Evolutionary conservation across 35 echinoderm and acorn worm genomes (phyloP).

Genomic region (Chiridota heheva): DNA sequence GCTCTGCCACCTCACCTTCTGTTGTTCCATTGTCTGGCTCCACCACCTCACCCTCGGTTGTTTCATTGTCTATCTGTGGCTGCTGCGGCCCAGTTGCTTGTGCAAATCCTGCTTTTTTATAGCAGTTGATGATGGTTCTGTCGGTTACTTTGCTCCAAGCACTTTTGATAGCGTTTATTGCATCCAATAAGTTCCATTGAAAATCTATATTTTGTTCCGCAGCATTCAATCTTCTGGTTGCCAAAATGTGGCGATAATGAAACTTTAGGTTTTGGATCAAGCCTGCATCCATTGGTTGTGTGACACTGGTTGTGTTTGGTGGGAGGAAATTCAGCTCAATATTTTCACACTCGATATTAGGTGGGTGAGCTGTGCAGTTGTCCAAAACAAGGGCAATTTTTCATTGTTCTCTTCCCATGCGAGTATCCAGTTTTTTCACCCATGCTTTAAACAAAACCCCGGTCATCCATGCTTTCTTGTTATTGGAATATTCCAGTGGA

Average conservation of each 20-base stretch:
- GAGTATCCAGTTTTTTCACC: not conserved
- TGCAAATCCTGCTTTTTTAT: constrained; percentile 35
- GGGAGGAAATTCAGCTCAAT: constrained; percentile 38
- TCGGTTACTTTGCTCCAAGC: constrained; percentile 25
- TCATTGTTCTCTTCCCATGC: not conserved
- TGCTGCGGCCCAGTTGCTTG: not conserved
- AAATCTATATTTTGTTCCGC: not conserved
- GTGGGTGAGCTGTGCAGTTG: constrained; percentile 10
- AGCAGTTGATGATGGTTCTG: constrained; percentile 21
- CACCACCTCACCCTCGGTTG: too few species aligned
- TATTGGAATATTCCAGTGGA: too few species aligned
- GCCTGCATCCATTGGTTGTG: constrained; percentile 47
- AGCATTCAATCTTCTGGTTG: not conserved
- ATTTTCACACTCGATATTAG: not conserved
- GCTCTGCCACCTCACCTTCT: too few species aligned
- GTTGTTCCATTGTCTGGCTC: not conserved
- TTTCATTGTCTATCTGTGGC: not conserved
- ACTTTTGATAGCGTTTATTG: constrained; percentile 26
- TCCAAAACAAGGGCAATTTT: constrained; percentile 6
- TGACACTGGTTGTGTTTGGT: constrained; percentile 43
- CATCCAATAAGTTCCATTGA: constrained; percentile 46
- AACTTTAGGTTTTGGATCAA: constrained; percentile 29
- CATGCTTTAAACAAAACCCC: not conserved
- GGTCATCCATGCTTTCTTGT: too few species aligned
- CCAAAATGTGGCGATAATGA: constrained; percentile 33